Conservation (phyloP, 2,797 vertebrate genomes). For the Fratercula arctica region DNA sequence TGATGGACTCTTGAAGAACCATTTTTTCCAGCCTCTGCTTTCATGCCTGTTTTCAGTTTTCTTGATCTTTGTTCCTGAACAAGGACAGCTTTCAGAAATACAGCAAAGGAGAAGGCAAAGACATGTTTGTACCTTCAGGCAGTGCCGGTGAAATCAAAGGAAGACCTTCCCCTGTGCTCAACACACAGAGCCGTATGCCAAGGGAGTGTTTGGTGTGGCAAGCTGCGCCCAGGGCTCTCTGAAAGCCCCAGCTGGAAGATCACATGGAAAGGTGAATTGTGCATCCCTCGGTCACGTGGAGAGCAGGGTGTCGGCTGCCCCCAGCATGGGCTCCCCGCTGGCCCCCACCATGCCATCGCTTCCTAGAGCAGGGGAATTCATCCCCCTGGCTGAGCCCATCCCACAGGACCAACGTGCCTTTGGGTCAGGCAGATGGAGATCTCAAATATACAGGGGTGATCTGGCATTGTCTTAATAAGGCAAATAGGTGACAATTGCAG, state of each 20-base stretch:
- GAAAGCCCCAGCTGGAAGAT: background rate
- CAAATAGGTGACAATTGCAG: background rate
- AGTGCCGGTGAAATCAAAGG: background rate
- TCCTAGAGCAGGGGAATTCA: background rate
- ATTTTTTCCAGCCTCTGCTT: background rate
- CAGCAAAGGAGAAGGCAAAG: background rate
- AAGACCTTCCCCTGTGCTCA: background rate
- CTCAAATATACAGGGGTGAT: fast-evolving
- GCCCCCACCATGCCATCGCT: fast-evolving
- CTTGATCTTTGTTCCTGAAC: slow-evolving; percentile 15
- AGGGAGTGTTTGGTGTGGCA: background rate
- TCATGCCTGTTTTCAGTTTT: background rate
- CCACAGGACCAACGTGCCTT: background rate
- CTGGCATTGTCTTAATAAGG: background rate
- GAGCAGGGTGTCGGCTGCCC: background rate
- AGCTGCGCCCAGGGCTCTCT: background rate
- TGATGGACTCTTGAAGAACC: background rate
- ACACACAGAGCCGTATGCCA: background rate
- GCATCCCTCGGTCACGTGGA: background rate
- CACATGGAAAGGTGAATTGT: background rate
- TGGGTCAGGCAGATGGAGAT: too few relatives aligned
- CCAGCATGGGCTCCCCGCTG: fast-evolving
- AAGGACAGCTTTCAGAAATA: slow-evolving; percentile 15
- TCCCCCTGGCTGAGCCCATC: background rate
- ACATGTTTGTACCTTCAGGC: background rate